These are phyloP conservation scores for Prietella phreatophila DNA, from an alignment of 2,113 vertebrate genomes.

Conservation along the genomic window DNA sequence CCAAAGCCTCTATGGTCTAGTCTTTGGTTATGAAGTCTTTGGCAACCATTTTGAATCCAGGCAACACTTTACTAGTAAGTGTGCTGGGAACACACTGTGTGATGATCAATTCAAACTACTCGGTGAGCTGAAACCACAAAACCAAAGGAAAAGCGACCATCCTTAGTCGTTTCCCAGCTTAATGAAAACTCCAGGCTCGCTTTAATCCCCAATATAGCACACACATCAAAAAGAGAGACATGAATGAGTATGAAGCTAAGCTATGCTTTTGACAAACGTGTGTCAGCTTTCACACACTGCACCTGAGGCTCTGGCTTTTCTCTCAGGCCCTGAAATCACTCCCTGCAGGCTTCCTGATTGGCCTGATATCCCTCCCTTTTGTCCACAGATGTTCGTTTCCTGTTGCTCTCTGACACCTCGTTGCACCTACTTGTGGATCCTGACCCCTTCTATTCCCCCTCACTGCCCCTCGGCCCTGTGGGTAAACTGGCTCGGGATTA, in stretches of 20 bases:
- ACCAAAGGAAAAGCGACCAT: neutral
- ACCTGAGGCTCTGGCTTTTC: conserved; percentile 54
- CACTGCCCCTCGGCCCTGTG: conserved; percentile 32
- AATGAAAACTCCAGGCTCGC: neutral
- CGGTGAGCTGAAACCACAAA: neutral
- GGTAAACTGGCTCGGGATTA: conserved; percentile 60
- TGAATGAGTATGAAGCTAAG: conserved; percentile 47
- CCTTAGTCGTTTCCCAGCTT: neutral
- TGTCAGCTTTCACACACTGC: conserved; percentile 46
- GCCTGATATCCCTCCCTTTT: conserved; percentile 62
- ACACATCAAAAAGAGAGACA: conserved; percentile 46
- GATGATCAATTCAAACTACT: neutral
- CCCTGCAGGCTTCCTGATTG: conserved; percentile 63
- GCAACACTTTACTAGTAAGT: neutral
- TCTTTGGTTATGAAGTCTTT: neutral
- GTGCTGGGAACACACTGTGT: neutral
- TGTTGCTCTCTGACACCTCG: conserved; percentile 67
- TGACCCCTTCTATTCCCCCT: conserved; percentile 43
- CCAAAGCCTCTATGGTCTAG: neutral
- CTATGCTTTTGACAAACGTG: conserved; percentile 53
- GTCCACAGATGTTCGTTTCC: conserved; percentile 73
- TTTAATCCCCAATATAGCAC: neutral
- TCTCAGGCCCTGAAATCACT: conserved; percentile 31
- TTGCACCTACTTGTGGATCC: conserved; percentile 46
- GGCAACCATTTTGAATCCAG: neutral